Evolutionary conservation across 2,113 vertebrate genomes (phyloP), one percentile per base, ranked within the genome.

Genomic region (Silurus asotus): DNA sequence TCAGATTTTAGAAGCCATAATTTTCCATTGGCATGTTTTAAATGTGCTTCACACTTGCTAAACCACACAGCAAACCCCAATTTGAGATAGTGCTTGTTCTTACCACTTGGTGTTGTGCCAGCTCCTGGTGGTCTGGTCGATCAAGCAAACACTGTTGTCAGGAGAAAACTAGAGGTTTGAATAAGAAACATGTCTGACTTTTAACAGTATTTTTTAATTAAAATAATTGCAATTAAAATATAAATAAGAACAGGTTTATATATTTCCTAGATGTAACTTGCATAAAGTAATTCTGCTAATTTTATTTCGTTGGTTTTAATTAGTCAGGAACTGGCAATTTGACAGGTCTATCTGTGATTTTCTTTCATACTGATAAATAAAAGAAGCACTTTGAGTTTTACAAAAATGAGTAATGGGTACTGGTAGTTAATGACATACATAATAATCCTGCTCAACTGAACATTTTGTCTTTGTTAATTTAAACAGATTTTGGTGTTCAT

Each of bases 71-170:
- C 74, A 76, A 37, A 76, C 48, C 69, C 3, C 25, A 80, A 48
- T 80, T 11, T 79, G 48, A 75, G 37, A 78, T 55, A 20, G 51
- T 70, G 61, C 59, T 77, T 80, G 85, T 76, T 82, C 91, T 87
- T 88, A 91, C 90, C 89, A 88, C 64, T 58, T 83, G 69, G 64
- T 70, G 17, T 23, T 79, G 77, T 58, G 48, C n/a, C 67, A 23
- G 17, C 7, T 25, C 75, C 9, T 25, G 51, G 56, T 87, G 82
- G 85, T 82, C 78, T 14, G 14, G 84, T 84, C 74, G 84, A 59
- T 76, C 64, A 64, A 17, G 87, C 82, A 87, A 49, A 74, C 80
- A 23, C 56, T 69, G 59, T 25, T 61, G 53, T 87, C 56, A 81
- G 67, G 84, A 69, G 65, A 58, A 48, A 51, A 51, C 83, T 85